Percentiles rank a stretch among this genome's conserved stretches.
Conservation (phyloP, 1,140 invertebrate genomes). For the Platyscapa corneri region DNA sequence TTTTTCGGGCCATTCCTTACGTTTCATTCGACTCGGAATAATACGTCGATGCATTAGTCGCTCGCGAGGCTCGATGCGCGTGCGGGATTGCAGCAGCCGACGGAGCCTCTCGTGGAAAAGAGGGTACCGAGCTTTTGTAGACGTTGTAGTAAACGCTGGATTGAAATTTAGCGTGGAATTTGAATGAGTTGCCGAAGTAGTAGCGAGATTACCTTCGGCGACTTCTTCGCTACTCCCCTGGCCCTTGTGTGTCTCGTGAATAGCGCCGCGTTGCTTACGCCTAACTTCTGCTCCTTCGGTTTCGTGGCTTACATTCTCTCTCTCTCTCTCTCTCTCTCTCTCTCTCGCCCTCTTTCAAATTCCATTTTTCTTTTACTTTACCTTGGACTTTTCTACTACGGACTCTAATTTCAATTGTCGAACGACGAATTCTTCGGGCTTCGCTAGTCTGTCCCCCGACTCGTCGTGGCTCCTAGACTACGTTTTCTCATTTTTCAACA, state of each 20-base stretch:
- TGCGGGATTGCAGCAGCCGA: background rate
- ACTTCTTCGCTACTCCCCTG: conserved; percentile 52
- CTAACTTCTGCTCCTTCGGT: conserved; percentile 9
- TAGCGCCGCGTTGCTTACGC: background rate
- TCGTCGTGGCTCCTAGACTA: background rate
- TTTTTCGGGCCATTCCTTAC: no score
- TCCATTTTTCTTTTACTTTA: background rate
- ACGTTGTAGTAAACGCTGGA: conserved; percentile 67
- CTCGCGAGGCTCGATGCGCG: background rate
- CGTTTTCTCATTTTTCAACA: conserved; percentile 39
- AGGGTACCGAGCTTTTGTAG: conserved; percentile 43
- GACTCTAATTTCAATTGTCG: conserved; percentile 47
- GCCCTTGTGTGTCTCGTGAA: conserved; percentile 1
- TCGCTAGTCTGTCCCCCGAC: conserved; percentile 7
- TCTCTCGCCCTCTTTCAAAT: background rate
- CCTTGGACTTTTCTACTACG: conserved; percentile 2
- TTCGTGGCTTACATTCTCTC: background rate
- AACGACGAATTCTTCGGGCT: conserved; percentile 5
- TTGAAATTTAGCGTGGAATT: conserved; percentile 72
- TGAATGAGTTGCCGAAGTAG: conserved; percentile 61
- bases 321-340: background rate
- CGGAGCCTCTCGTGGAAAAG: conserved; percentile 10
- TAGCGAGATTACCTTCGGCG: conserved; percentile 65
- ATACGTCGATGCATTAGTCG: background rate
- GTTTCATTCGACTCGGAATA: no score